phyloP scores from a whole-genome alignment of 2,888 invertebrate genomes.

The Holacanthella duospinosa region DNA sequence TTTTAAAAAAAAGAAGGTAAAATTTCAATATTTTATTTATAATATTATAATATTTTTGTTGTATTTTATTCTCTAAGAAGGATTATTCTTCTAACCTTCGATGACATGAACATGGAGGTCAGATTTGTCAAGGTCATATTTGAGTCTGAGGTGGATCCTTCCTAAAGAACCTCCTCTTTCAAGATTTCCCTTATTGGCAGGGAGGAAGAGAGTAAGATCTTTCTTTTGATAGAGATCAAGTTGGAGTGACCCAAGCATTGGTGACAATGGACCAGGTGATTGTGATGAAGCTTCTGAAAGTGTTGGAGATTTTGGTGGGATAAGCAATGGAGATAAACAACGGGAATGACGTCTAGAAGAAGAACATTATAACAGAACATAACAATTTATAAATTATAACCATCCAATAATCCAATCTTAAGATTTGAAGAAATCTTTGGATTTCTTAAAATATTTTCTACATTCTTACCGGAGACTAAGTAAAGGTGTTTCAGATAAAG shows the following conservation, averaged over 20 bases:
- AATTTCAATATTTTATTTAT: not conserved
- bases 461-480: slow-evolving; percentile 15
- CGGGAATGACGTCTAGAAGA: slow-evolving; percentile 41
- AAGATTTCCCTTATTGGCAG: slow-evolving; percentile 45
- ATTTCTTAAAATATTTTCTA: not conserved
- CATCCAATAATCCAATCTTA: too few relatives aligned
- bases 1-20: not conserved
- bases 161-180: slow-evolving; percentile 59
- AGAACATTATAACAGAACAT: too few relatives aligned
- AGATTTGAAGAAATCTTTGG: too few relatives aligned
- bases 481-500: slow-evolving; percentile 40
- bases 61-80: not conserved
- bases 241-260: slow-evolving; percentile 66
- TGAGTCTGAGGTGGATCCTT: slow-evolving; percentile 68
- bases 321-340: slow-evolving; percentile 65
- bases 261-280: slow-evolving; percentile 34
- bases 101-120: slow-evolving; percentile 84
- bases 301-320: slow-evolving; percentile 44
- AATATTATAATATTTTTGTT: not conserved
- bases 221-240: slow-evolving; percentile 74
- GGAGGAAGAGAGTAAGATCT: slow-evolving; percentile 65
- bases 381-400: slow-evolving; percentile 3
- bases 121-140: slow-evolving; percentile 80
- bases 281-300: slow-evolving; percentile 45
- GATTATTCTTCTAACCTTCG: slow-evolving; percentile 53